These are phyloP conservation scores for Lasioglossum figueresi DNA, from an alignment of 2,888 invertebrate genomes.

Conservation along the genomic window DNA sequence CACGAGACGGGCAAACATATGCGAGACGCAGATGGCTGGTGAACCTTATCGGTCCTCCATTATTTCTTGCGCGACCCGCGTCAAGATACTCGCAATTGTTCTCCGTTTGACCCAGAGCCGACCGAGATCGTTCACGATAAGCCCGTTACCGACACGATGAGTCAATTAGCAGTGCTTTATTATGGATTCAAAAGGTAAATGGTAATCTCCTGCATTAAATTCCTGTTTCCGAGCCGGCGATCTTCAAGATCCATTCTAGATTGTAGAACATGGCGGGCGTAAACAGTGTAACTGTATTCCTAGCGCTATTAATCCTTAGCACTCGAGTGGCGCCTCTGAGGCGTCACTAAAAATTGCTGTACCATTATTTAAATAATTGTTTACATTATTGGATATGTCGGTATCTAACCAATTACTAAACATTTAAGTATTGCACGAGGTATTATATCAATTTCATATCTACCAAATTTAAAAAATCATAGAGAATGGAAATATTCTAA, in stretches of 20 bases:
- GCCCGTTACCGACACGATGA: background rate
- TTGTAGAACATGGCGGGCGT: background rate
- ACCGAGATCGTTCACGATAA: background rate
- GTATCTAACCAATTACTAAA: no score
- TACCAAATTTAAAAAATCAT: no score
- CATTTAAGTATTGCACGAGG: no score
- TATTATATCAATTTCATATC: no score
- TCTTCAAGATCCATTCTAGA: background rate
- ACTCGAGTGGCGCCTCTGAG: no score
- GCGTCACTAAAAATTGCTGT: no score
- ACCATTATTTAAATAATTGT: no score
- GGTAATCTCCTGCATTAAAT: slow-evolving; percentile 7
- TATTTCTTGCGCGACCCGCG: slow-evolving; percentile 36
- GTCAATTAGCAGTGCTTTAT: slow-evolving; percentile 17
- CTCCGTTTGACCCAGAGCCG: slow-evolving; percentile 19
- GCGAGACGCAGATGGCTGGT: slow-evolving; percentile 75
- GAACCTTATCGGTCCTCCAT: slow-evolving; percentile 73
- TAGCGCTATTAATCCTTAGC: no score
- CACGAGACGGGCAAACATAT: slow-evolving; percentile 72
- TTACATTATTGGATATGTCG: no score
- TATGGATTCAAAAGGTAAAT: slow-evolving; percentile 25
- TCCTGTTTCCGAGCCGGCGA: background rate
- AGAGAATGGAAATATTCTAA: no score
- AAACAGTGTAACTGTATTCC: background rate
- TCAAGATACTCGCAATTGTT: slow-evolving; percentile 26